Conservation (phyloP, 2,113 vertebrate species). For the Corynorhinus townsendii region DNA sequence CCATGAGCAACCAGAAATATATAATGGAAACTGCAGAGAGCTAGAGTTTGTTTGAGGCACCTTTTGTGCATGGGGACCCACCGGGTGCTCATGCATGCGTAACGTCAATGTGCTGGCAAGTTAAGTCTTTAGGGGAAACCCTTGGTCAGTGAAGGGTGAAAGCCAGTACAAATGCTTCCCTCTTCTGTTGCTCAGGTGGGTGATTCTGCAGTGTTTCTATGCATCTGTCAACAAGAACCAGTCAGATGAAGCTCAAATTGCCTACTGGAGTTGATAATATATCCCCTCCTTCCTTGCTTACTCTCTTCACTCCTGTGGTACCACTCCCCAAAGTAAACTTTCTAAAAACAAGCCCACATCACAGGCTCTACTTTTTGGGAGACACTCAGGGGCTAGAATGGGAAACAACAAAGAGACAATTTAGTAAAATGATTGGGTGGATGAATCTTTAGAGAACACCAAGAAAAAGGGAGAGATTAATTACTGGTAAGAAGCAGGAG, state of each 20-base stretch:
- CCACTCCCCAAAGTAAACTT: background rate
- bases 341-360: background rate
- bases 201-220: background rate
- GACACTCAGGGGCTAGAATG: background rate
- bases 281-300: background rate
- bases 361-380: background rate
- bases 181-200: background rate
- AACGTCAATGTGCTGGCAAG: background rate
- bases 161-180: background rate
- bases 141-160: background rate
- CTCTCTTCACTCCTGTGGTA: background rate
- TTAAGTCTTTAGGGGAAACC: background rate
- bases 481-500: background rate
- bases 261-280: background rate
- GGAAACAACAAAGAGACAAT: background rate
- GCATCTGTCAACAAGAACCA: background rate
- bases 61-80: background rate
- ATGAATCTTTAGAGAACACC: background rate
- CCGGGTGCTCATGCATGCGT: fast-evolving
- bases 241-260: background rate
- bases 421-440: background rate
- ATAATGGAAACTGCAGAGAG: background rate
- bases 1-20: background rate
- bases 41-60: background rate
- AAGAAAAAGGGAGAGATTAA: background rate